Conservation (phyloP, 2,797 vertebrate species). For the Sarcophilus harrisii region DNA sequence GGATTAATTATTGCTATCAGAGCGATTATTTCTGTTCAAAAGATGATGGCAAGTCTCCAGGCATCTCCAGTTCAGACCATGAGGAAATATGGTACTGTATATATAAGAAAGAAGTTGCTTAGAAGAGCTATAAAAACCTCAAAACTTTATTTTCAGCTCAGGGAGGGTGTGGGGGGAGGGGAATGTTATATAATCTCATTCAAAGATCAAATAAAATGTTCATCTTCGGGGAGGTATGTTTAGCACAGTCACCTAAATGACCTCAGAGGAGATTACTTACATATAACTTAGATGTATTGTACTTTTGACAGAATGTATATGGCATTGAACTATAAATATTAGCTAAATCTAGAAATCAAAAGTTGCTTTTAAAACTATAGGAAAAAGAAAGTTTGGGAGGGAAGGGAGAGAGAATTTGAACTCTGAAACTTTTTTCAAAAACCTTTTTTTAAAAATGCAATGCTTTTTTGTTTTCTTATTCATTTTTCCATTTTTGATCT, state of each 20-base stretch:
- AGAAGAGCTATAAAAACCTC: not conserved
- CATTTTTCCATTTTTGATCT: too few relatives aligned
- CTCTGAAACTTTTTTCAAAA: not conserved
- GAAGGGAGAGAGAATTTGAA: not conserved
- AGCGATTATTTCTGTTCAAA: not conserved
- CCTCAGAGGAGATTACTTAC: not conserved
- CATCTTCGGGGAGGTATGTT: not conserved
- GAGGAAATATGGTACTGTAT: constrained; percentile 4
- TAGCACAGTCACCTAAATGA: not conserved
- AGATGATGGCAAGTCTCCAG: not conserved
- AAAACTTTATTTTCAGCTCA: not conserved
- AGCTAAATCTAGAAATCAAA: not conserved
- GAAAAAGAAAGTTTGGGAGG: not conserved
- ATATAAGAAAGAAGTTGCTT: not conserved
- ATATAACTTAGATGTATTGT: not conserved
- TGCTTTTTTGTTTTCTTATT: not conserved
- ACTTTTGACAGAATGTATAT: not conserved
- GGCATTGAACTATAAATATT: not conserved
- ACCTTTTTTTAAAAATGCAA: not conserved
- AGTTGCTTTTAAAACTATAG: not conserved
- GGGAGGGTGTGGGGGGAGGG: too few relatives aligned
- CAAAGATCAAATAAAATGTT: not conserved
- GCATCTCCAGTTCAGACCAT: constrained; percentile 8
- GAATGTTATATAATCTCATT: not conserved
- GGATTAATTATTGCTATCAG: not conserved